A percentile compares a stretch with the other conserved stretches of the same genome.
phyloP scores from a whole-genome alignment of 2,113 vertebrate genomes.

The Calidris pugnax region DNA sequence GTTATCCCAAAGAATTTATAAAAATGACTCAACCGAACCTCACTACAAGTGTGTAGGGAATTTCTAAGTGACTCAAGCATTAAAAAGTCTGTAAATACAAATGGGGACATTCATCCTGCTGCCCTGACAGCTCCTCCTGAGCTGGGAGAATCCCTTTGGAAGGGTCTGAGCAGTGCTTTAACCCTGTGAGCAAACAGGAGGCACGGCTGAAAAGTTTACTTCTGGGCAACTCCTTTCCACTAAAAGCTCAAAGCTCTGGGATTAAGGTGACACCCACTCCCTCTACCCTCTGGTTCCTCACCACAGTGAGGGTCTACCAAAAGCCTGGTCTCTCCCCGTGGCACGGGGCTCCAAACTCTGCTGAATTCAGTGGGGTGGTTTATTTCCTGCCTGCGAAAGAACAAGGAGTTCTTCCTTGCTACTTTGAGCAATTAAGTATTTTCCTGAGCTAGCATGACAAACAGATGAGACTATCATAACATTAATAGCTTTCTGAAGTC shows the following conservation, averaged over 20 bases:
- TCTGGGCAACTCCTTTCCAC: neutral
- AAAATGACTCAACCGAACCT: neutral
- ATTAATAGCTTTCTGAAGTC: neutral
- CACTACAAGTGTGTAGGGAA: neutral
- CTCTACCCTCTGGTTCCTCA: neutral
- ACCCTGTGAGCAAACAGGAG: accelerated
- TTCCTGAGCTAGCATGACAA: slow-evolving; percentile 20
- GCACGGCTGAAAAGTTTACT: neutral
- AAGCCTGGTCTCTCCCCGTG: neutral
- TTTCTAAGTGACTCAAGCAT: neutral
- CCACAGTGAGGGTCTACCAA: neutral
- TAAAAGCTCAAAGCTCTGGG: neutral
- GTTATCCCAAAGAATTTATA: neutral
- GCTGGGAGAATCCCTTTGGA: neutral
- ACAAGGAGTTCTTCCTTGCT: slow-evolving; percentile 54
- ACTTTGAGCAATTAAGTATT: slow-evolving; percentile 24
- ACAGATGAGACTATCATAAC: slow-evolving; percentile 15
- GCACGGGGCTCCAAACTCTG: neutral
- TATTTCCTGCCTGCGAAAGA: slow-evolving; percentile 59
- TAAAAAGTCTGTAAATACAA: neutral
- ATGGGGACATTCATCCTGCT: neutral
- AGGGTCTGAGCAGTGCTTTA: neutral
- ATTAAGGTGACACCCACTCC: too few species aligned
- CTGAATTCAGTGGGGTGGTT: neutral
- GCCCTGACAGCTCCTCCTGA: neutral